Conservation (phyloP, 2,113 vertebrate species). For the Amia ocellicauda region DNA sequence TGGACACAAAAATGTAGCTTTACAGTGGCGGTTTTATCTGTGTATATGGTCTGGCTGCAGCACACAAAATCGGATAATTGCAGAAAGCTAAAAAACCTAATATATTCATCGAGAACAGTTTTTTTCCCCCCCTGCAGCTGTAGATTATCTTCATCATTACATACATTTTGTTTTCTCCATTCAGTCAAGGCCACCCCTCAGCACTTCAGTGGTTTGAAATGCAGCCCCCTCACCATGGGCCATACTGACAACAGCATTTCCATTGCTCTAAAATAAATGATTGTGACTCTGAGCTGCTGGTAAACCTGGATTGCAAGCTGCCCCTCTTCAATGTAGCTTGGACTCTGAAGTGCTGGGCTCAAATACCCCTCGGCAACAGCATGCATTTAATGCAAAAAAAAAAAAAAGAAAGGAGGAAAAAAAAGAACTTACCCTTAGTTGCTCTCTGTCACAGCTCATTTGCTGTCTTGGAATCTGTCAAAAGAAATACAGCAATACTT, state of each 20-base stretch:
- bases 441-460: conserved; percentile 82
- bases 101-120: no score
- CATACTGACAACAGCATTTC: neutral
- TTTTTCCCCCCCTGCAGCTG: no score
- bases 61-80: no score
- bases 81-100: no score
- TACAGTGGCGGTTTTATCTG: no score
- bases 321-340: neutral
- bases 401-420: neutral
- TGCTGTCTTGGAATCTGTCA: conserved; percentile 74
- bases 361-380: conserved; percentile 1
- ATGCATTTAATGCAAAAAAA: conserved; percentile 16
- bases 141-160: no score
- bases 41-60: no score
- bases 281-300: conserved; percentile 2
- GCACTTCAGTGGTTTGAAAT: neutral
- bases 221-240: neutral
- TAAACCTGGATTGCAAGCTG: neutral
- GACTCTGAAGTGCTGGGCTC: neutral
- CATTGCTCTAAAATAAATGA: neutral
- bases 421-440: conserved; percentile 75
- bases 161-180: no score
- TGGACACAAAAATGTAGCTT: no score
- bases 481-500: conserved; percentile 41
- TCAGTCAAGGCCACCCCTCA: neutral